These are phyloP conservation scores for Corbicula japonica DNA, from an alignment of 2,888 invertebrate genomes.

Conservation along the genomic window DNA sequence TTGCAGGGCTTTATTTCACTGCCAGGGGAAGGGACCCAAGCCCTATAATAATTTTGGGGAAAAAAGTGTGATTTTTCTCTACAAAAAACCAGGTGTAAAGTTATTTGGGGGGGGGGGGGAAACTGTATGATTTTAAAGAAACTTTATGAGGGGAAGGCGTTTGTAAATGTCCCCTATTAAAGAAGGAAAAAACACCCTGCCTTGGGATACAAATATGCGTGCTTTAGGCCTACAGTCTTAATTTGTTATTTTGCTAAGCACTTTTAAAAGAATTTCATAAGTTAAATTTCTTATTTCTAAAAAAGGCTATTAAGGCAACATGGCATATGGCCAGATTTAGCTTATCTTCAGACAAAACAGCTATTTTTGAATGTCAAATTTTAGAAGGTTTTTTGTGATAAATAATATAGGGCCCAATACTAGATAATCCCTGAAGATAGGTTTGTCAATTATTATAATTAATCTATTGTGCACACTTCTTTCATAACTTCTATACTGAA, in stretches of 20 bases:
- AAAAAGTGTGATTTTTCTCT: too few relatives aligned
- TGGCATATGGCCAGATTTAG: conserved; percentile 17
- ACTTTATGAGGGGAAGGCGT: neutral
- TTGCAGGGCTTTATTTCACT: too few relatives aligned
- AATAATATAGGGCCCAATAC: neutral
- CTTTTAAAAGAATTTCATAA: neutral
- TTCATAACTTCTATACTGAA: neutral
- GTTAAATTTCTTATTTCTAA: too few relatives aligned
- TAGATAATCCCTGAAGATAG: conserved; percentile 5
- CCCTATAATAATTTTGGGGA: too few relatives aligned
- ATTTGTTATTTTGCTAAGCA: neutral
- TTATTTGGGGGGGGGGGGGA: too few relatives aligned
- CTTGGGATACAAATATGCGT: neutral
- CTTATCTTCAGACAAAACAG: neutral
- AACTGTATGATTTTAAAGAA: neutral
- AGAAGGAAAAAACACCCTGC: too few relatives aligned
- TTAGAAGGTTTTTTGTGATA: neutral
- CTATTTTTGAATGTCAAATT: conserved; percentile 5
- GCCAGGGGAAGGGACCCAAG: too few relatives aligned
- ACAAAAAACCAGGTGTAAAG: too few relatives aligned
- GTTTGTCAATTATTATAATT: neutral
- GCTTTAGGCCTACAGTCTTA: neutral
- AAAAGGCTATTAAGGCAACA: conserved; percentile 5
- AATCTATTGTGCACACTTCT: neutral
- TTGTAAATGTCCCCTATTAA: neutral